Conservation (phyloP, 1,140 invertebrate genomes). For the Paraescarpia echinospica region DNA sequence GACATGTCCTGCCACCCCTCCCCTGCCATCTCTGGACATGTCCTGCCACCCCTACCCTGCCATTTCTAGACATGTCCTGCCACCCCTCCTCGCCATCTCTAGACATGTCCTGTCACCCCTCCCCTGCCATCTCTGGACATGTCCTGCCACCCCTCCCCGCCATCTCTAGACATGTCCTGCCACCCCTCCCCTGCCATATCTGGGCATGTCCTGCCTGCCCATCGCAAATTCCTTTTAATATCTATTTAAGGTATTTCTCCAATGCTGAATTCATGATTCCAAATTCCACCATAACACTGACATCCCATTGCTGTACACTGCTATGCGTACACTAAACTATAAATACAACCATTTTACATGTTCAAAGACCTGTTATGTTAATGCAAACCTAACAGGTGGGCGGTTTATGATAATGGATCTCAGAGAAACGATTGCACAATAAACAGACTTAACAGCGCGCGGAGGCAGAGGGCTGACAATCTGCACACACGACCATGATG, state of each 20-base stretch:
- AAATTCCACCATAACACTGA: neutral
- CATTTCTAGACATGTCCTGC: too few relatives aligned
- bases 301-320: neutral
- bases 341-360: neutral
- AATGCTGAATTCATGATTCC: neutral
- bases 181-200: neutral
- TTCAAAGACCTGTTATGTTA: neutral
- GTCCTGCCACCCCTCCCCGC: too few relatives aligned
- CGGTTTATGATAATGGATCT: slow-evolving; percentile 1
- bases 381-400: neutral
- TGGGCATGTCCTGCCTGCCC: too few relatives aligned
- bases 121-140: too few relatives aligned
- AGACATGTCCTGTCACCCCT: too few relatives aligned
- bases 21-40: too few relatives aligned
- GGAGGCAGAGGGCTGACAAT: neutral
- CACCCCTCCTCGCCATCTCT: too few relatives aligned
- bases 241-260: neutral
- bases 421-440: neutral
- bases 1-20: neutral
- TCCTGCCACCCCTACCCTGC: too few relatives aligned
- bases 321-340: neutral
- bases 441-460: neutral
- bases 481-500: neutral
- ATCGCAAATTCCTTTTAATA: neutral
- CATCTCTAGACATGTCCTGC: neutral